Evolutionary conservation across 2,797 vertebrate genomes (phyloP).

Genomic region (Acestrorhynchus altus): DNA sequence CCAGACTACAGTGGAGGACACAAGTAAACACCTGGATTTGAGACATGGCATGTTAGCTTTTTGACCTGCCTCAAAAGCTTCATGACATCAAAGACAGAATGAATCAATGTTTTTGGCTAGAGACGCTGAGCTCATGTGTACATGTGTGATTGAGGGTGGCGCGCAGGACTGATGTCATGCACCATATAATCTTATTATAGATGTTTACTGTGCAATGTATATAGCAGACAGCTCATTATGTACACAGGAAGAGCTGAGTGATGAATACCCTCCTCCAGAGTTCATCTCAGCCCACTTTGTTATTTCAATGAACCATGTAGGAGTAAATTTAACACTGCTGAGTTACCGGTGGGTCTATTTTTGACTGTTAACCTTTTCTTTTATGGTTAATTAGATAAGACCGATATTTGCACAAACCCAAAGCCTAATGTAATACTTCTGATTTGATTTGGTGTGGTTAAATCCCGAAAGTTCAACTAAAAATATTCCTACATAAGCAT

Average conservation of each 20-base stretch:
- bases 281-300: conserved; percentile 24
- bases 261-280: conserved; percentile 28
- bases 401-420: conserved; percentile 1
- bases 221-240: conserved; percentile 19
- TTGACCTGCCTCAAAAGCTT: background rate
- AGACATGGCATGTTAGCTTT: conserved; percentile 14
- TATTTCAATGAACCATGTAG: conserved; percentile 43
- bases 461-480: background rate
- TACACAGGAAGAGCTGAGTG: conserved; percentile 12
- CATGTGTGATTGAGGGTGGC: conserved; percentile 27
- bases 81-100: conserved; percentile 13
- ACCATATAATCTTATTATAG: conserved; percentile 46
- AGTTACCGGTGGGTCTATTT: conserved; percentile 40
- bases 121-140: conserved; percentile 24
- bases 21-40: background rate
- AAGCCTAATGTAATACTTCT: conserved; percentile 4
- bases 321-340: conserved; percentile 36
- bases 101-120: conserved; percentile 13
- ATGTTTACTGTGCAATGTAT: conserved; percentile 19
- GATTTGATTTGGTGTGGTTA: background rate
- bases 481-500: no score
- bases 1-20: background rate
- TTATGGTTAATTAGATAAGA: conserved; percentile 13
- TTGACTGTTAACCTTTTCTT: conserved; percentile 42
- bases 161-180: conserved; percentile 30